Conservation (phyloP, 1,140 invertebrate genomes). For the Bombyx mandarina region DNA sequence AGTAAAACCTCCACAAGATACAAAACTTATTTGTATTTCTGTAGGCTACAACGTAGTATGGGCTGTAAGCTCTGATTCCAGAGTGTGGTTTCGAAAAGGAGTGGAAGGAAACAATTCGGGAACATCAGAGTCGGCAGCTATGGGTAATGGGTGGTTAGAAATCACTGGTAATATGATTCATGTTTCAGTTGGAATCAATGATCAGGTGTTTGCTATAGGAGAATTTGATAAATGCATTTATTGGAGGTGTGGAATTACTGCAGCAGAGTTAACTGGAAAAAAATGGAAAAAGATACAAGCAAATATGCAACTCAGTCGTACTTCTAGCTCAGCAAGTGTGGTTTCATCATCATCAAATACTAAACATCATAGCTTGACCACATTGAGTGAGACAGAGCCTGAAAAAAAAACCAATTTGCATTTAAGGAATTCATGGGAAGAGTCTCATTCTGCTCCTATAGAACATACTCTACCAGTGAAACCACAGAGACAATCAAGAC, state of each 20-base stretch:
- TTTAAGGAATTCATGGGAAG: slow-evolving; percentile 65
- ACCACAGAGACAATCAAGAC: slow-evolving; percentile 43
- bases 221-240: slow-evolving; percentile 83
- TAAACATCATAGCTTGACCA: slow-evolving; percentile 62
- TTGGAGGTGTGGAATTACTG: slow-evolving; percentile 83
- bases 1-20: slow-evolving; percentile 79
- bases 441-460: slow-evolving; percentile 67
- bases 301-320: slow-evolving; percentile 83
- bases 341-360: slow-evolving; percentile 57
- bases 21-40: slow-evolving; percentile 81
- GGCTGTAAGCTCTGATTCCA: slow-evolving; percentile 86
- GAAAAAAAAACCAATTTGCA: slow-evolving; percentile 55
- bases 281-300: slow-evolving; percentile 86
- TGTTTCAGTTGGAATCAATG: slow-evolving; percentile 87
- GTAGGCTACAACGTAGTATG: slow-evolving; percentile 90
- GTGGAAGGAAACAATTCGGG: slow-evolving; percentile 80
- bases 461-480: slow-evolving; percentile 65
- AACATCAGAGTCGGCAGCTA: slow-evolving; percentile 78
- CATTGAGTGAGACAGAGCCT: slow-evolving; percentile 49
- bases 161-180: slow-evolving; percentile 87
- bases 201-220: slow-evolving; percentile 79
- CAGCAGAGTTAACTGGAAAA: slow-evolving; percentile 86
- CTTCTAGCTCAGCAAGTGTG: slow-evolving; percentile 78
- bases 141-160: slow-evolving; percentile 85
- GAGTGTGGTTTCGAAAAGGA: slow-evolving; percentile 92